Conservation (phyloP, 2,113 vertebrate genomes). For the Lasiurus borealis region DNA sequence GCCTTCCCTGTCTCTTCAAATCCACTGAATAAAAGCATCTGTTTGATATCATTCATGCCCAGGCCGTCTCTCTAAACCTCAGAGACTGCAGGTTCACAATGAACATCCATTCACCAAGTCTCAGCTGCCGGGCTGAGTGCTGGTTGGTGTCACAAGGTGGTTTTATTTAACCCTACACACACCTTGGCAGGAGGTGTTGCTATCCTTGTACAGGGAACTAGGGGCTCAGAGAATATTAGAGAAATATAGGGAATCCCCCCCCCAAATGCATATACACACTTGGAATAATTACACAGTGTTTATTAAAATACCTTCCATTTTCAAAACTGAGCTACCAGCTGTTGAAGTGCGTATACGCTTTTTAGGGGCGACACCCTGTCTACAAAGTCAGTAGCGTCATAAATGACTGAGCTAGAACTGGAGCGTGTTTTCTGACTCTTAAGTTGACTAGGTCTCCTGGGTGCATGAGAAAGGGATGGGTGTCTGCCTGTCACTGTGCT, state of each 20-base stretch:
- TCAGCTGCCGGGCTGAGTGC: neutral
- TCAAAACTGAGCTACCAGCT: too few relatives aligned
- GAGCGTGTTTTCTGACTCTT: neutral
- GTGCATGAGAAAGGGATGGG: neutral
- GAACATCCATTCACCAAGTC: neutral
- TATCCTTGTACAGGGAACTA: neutral
- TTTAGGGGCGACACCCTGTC: too few relatives aligned
- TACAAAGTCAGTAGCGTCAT: neutral
- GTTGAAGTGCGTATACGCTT: too few relatives aligned
- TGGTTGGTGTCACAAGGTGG: neutral
- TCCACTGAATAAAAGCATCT: neutral
- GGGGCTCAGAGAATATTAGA: neutral
- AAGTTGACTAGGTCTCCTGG: neutral
- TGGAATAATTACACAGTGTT: too few relatives aligned
- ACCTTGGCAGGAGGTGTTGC: neutral
- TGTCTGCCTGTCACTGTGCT: neutral
- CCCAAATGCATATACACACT: too few relatives aligned
- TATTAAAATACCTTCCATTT: too few relatives aligned
- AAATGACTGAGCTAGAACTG: neutral
- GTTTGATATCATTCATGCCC: neutral
- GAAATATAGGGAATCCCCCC: too few relatives aligned
- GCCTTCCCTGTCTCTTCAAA: neutral
- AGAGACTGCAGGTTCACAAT: neutral
- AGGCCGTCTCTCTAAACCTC: neutral
- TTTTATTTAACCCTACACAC: neutral